Percentiles rank a stretch among this genome's conserved stretches.
Evolutionary conservation across 2,888 invertebrate genomes (phyloP).

Genomic region (Eubasilissa splendida): DNA sequence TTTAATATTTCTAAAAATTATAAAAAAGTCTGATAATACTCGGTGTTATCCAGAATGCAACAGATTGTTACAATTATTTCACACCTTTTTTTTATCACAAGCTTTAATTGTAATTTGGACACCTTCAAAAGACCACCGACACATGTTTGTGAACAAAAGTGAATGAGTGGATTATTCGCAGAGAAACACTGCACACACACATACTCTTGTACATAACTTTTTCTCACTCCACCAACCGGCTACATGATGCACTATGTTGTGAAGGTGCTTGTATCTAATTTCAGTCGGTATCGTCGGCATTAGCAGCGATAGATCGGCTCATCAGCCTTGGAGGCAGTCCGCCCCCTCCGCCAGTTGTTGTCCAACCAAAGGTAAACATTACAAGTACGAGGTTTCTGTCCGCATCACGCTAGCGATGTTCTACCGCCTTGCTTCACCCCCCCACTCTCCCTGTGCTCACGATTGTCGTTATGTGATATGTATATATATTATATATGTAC

Average conservation of each 20-base stretch:
- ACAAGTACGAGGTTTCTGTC: background rate
- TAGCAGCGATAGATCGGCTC: conserved; percentile 71
- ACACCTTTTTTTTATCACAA: too few species aligned
- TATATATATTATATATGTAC: background rate
- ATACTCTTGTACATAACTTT: conserved; percentile 30
- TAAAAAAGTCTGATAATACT: too few species aligned
- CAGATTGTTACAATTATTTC: too few species aligned
- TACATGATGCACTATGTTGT: conserved; percentile 36
- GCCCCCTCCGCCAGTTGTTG: conserved; percentile 63
- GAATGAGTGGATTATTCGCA: background rate
- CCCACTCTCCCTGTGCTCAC: background rate
- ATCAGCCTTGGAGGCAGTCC: conserved; percentile 68
- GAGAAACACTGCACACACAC: background rate
- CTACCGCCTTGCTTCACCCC: background rate
- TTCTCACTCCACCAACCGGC: conserved; percentile 32
- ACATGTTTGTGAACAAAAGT: too few species aligned
- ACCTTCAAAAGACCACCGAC: too few species aligned
- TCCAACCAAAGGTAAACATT: conserved; percentile 60
- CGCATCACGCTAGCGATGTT: background rate
- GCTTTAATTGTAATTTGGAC: too few species aligned
- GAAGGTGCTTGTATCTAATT: conserved; percentile 51
- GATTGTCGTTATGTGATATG: too few species aligned
- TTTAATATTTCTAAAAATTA: too few species aligned
- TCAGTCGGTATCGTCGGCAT: conserved; percentile 67
- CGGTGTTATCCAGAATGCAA: too few species aligned